Base-by-base conservation (phyloP, 1,140 invertebrate species). In the Ips typographus region DNA sequence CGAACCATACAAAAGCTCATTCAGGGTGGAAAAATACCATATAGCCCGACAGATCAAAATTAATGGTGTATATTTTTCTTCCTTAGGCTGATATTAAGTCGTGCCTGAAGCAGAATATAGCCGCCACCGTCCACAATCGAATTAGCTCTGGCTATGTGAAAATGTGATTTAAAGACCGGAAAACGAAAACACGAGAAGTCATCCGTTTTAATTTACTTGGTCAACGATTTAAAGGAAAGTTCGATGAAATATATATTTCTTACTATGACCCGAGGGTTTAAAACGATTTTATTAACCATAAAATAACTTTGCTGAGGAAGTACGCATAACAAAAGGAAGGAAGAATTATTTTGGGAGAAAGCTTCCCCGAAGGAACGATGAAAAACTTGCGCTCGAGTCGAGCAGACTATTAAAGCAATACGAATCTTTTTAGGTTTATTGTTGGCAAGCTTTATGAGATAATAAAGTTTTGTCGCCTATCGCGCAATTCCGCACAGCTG, bases 11-110 rank as follows among this genome's bases (percentile, higher is more conserved):
- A 42, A 39, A 59, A 39, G 57, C 44, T 59, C 41, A 52, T 52
- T 49, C 60, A 62, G 37, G 8, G 44, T n/a, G 38, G 49, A 64
- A 64, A 55, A 53, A 64, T 41, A 64, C 62, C 49, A 64, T 42
- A 64, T 36, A 64, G 62, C n/a, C 22, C 49, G 62, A 64, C 62
- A 64, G 62, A 53, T 53, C 8, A 64, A 64, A 64, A 64, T 53
- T 64, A 55, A 64, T 64, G 62, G 62, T 53, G 62, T 64, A 41
- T 53, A 64, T 64, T 64, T 64, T 55, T 64, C 62, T 64, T 64
- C 62, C 62, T 64, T 64, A 64, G 43, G 38, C 53, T 64, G 51
- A 64, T 64, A 64, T 64, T 64, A 64, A 64, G 62, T 40, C 62
- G 62, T 64, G 49, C 62, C 51, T 64, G 49, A 40, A 41, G 43